These are phyloP conservation scores for Zeugodacus cucurbitae DNA, from an alignment of 1,140 invertebrate species.

Conservation along the genomic window DNA sequence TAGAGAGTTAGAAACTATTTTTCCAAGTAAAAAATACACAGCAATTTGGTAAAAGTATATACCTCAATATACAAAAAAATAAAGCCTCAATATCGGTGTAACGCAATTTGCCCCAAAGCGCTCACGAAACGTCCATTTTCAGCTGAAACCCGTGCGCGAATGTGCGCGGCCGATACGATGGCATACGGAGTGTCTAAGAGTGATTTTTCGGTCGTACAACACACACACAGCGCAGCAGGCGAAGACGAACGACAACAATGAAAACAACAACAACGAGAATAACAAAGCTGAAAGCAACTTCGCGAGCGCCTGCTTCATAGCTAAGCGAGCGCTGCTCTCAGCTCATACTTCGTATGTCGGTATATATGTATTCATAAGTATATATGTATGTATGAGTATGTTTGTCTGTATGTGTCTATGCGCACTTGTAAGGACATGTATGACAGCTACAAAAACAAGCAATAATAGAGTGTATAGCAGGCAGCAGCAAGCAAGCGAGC, in stretches of 20 bases:
- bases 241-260: neutral
- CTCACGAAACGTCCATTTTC: slow-evolving; percentile 38
- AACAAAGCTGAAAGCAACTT: neutral
- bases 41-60: slow-evolving; percentile 1
- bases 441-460: slow-evolving; percentile 6
- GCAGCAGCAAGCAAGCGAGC: too few species aligned
- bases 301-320: neutral
- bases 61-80: slow-evolving; percentile 23
- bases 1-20: neutral
- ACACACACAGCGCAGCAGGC: neutral
- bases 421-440: slow-evolving; percentile 39
- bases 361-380: neutral
- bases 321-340: neutral
- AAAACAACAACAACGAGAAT: neutral
- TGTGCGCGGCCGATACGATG: slow-evolving; percentile 12
- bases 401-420: neutral
- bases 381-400: neutral
- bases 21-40: neutral
- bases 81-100: neutral
- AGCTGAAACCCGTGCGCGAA: slow-evolving; percentile 30
- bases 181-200: slow-evolving; percentile 1
- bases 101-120: slow-evolving; percentile 21
- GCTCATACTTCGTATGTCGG: neutral
- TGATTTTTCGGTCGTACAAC: neutral
- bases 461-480: slow-evolving; percentile 26